phyloP scores from a whole-genome alignment of 2,113 vertebrate species.

The Gymnarchus niloticus region DNA sequence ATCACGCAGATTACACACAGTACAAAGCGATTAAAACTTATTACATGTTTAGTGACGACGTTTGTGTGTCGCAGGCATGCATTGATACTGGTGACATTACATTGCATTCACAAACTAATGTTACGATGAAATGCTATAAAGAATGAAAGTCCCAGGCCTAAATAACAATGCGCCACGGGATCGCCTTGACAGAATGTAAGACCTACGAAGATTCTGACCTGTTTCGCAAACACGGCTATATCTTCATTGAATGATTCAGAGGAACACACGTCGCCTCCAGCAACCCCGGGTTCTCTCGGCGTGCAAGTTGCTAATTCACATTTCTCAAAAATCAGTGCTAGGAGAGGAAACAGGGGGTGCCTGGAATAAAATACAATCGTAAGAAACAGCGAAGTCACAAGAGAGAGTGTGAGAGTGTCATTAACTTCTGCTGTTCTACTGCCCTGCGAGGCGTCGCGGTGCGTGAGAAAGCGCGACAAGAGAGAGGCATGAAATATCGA shows the following conservation, averaged over 20 bases:
- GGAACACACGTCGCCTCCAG: conserved; percentile 97
- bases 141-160: neutral
- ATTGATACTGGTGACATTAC: conserved; percentile 13
- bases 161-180: neutral
- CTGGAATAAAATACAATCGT: conserved; percentile 82
- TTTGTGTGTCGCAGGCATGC: conserved; percentile 10
- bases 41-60: neutral
- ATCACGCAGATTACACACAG: neutral
- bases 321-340: conserved; percentile 99
- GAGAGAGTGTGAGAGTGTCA: neutral
- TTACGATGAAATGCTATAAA: neutral
- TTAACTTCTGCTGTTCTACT: neutral
- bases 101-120: neutral
- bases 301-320: conserved; percentile 99
- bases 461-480: neutral
- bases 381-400: conserved; percentile 45
- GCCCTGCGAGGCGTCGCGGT: neutral
- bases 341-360: conserved; percentile 97
- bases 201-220: conserved; percentile 70
- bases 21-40: neutral
- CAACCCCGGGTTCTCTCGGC: conserved; percentile 96
- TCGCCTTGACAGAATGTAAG: neutral
- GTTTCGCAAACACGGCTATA: conserved; percentile 99
- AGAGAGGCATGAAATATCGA: neutral
- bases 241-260: conserved; percentile 99